Evolutionary conservation across 2,888 invertebrate genomes (phyloP), one percentile per base, ranked within the genome.

Genomic region (Anoplius nigerrimus): DNA sequence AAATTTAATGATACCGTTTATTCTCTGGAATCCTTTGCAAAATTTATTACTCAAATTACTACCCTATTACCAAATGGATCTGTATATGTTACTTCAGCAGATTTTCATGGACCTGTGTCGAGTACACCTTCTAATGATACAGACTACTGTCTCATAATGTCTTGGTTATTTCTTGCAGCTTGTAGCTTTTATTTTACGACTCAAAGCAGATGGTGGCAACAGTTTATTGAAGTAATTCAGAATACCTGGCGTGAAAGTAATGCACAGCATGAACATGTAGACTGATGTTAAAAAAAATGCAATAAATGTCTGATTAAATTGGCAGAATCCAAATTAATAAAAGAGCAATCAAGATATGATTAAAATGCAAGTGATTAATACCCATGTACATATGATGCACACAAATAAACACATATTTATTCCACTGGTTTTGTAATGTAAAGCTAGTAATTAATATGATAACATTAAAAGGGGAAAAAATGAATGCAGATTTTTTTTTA

Each of bases 161-260:
- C 98, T 0, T 98, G 97, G 97, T 77, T 92, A 22, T 98, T 98
- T 85, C 95, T 97, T 62, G 86, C 94, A 5, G 86, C 93, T 3
- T 95, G 95, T 85, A 90, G 92, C 21, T 89, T 93, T 59, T 94
- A 95, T 86, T 95, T 94, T 82, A 93, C 95, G 63, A 93, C 93
- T 45, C 93, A 94, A 82, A 95, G 96, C 0, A 92, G 91, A 57
- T 92, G 94, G 89, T 97, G 95, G 93, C 92, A 90, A 62, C 93
- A 94, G 90, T 92, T 97, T 80, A 92, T 96, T 0, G 97, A 97
- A 87, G 93, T 94, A 88, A 91, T 96, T 13, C 93, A 95, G 84
- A 94, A 94, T 79, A 95, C 95, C 73, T 97, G 97, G 97, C 91
- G 95, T 67, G 97, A 97, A 88, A 94, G 95, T 2, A 96, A 96